Evolutionary conservation across 1,140 invertebrate species (phyloP), one percentile per base, ranked within the genome.

Genomic region (Carcinoscorpius rotundicauda): DNA sequence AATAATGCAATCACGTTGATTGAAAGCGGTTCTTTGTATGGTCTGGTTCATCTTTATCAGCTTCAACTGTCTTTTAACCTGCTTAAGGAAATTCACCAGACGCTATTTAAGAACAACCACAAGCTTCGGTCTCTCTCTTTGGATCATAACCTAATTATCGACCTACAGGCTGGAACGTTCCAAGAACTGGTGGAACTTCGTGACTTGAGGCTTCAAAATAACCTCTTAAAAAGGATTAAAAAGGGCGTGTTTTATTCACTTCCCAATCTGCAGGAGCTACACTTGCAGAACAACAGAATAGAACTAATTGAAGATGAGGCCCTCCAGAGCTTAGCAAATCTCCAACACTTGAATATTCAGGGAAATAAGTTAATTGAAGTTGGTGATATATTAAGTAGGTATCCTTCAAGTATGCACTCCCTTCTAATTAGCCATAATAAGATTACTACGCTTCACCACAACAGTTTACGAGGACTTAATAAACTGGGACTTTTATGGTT

Each of bases 281-380:
- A 93, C 53, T 29, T 61, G 5, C 88, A 94, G 73, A 89, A 91
- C 75, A 95, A 95, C 77, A 75, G 82, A 5, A 89, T 95, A 65
- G 82, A 84, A 52, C 82, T 81, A 10, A 89, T 95, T 67, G 89
- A 91, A 68, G 83, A 85, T 4, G 89, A 91, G 58, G 86, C 92
- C 0, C 85, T 98, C 69, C 82, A 85, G 50, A 89, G 85, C 3
- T 76, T 97, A 53, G 83, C 82, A 69, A 88, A 83, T 72, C 81
- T 97, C n/a, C 88, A 93, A 71, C 88, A 93, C 72, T 84, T 94
- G 56, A 92, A 93, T 79, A 78, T 94, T 29, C 89, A 92, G 73
- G 86, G 87, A 9, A 94, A 95, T 77, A 78, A 82, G 51, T 75
- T 95, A 51, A 81, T 84, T 0, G 82, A 84, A 53, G 76, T 94